Evolutionary conservation across 2,113 vertebrate species (phyloP), one percentile per base, ranked within the genome.

Genomic region (Phylloscopus trochilus): DNA sequence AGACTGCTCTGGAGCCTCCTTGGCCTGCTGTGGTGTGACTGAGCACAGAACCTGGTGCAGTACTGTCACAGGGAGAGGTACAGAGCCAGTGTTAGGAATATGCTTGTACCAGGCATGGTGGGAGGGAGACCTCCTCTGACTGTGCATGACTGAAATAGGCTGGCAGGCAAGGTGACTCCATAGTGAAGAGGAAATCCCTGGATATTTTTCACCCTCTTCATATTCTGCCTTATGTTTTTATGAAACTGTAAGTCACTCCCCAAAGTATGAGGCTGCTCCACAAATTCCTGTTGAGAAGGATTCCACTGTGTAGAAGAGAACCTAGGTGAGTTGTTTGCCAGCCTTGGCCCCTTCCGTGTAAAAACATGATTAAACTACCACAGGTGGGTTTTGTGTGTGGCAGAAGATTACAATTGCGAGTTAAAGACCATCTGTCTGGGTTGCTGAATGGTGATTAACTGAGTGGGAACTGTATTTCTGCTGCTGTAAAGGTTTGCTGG

Each of bases 401-500:
- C 60, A 82, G 64, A 70, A 91, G 47, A 68, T 81, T 8, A 21
- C 16, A 23, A 14, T 59, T 75, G 43, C 16, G 66, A 43, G 51
- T 77, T 44, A 47, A 49, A 80, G 51, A 66, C 43, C 23, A 51
- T 76, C 23, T 67, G 37, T 53, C 59, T 86, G 83, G 9, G 8
- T 49, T 64, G 37, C 35, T 93, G 69, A 81, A 59, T 33, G 51
- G 39, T 58, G 88, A 49, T 37, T 35, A 86, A 0, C 55, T 74
- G 69, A 81, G 19, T 60, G 20, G 44, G 66, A 74, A 10, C n/a
- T 82, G 49, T 8, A 6, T 84, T 77, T 89, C 78, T 95, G 33
- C 56, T 74, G 55, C 41, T 70, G 39, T 52, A n/a, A 95, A 55
- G 27, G 20, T 49, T 87, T 89, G 73, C 58, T 91, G 91, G 77